These are phyloP conservation scores for Synchiropus splendidus DNA, from an alignment of 2,113 vertebrate genomes.

Conservation along the genomic window DNA sequence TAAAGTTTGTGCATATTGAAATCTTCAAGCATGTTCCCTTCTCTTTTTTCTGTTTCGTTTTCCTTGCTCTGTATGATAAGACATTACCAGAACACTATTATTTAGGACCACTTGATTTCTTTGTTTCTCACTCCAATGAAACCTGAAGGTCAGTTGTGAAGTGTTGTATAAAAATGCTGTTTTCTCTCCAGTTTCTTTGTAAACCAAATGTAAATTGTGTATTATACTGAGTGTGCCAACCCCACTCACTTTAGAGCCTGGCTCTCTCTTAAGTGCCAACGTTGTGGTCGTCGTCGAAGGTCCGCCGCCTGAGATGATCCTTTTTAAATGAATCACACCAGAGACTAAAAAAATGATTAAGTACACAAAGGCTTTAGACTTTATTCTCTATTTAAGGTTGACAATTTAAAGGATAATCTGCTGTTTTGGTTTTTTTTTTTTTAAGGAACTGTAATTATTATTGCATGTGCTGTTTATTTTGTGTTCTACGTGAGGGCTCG, in stretches of 20 bases:
- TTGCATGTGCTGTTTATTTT: conserved; percentile 74
- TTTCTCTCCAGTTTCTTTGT: conserved; percentile 50
- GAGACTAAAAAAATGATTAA: conserved; percentile 65
- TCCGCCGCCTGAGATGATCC: conserved; percentile 38
- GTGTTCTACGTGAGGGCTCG: conserved; percentile 61
- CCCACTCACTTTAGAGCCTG: conserved; percentile 64
- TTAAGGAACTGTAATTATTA: conserved; percentile 69
- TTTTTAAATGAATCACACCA: conserved; percentile 55
- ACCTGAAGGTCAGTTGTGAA: conserved; percentile 49
- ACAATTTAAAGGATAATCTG: conserved; percentile 64
- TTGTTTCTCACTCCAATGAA: conserved; percentile 42
- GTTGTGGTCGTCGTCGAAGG: conserved; percentile 58
- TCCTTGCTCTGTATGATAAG: conserved; percentile 19
- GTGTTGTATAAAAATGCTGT: conserved; percentile 56
- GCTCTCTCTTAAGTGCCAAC: conserved; percentile 69
- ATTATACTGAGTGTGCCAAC: conserved; percentile 73
- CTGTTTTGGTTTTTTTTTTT: conserved; percentile 39
- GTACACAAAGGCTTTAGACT: conserved; percentile 59
- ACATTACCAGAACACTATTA: conserved; percentile 54
- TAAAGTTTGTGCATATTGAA: conserved; percentile 33
- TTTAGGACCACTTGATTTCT: conserved; percentile 58
- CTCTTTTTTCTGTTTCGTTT: conserved; percentile 4
- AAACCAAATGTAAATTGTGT: conserved; percentile 71
- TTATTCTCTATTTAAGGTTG: conserved; percentile 72
- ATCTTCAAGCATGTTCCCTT: conserved; percentile 14